These are phyloP conservation scores for Homarus americanus DNA, from an alignment of 1,140 invertebrate genomes.

Conservation along the genomic window DNA sequence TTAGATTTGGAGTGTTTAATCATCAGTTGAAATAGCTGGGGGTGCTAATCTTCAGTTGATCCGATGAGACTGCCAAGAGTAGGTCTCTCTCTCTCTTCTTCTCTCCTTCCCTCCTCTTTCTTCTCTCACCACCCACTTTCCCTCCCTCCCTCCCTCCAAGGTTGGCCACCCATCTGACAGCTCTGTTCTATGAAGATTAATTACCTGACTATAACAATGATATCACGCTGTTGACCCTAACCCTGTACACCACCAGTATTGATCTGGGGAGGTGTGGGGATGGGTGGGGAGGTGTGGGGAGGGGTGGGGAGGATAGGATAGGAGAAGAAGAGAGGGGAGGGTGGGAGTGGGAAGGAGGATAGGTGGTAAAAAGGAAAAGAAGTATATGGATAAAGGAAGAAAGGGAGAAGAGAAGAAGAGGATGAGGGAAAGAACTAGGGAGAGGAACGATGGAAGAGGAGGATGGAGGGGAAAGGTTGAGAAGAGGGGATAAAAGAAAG, in stretches of 20 bases:
- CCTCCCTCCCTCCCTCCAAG: slow-evolving; percentile 37
- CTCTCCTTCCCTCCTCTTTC: neutral
- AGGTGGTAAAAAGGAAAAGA: neutral
- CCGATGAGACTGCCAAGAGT: neutral
- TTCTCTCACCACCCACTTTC: slow-evolving; percentile 29
- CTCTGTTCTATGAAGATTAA: neutral
- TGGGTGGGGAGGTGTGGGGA: neutral
- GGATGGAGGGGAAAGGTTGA: too few relatives aligned
- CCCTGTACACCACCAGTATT: too few relatives aligned
- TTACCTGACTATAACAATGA: neutral
- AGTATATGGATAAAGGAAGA: neutral
- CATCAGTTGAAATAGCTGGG: too few relatives aligned
- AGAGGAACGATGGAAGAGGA: too few relatives aligned
- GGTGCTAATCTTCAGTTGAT: too few relatives aligned
- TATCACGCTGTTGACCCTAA: neutral
- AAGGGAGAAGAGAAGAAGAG: neutral
- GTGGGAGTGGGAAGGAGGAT: neutral
- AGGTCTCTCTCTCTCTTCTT: neutral
- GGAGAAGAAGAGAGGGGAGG: neutral
- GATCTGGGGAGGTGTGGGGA: neutral
- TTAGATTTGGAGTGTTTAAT: too few relatives aligned
- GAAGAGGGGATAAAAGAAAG: too few relatives aligned
- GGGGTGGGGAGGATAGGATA: neutral
- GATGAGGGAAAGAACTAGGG: too few relatives aligned
- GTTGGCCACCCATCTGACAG: neutral